Evolutionary conservation across 2,113 vertebrate species (phyloP), one percentile per base, ranked within the genome.

Genomic region (Megatriorchis doriae): DNA sequence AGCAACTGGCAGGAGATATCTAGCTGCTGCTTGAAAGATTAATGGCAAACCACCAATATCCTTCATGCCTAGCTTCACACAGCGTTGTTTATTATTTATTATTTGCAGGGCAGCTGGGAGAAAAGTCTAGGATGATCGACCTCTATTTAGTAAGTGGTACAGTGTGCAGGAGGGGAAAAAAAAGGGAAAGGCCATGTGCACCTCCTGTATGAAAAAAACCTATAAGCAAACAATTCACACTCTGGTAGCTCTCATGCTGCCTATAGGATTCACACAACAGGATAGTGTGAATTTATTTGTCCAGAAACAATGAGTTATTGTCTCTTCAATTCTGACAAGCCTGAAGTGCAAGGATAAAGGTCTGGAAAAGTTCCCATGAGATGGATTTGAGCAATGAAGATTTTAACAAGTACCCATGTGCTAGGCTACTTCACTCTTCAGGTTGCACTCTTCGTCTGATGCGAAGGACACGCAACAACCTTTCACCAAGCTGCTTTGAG

Each of bases 41-140:
- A 93, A 96, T 94, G 74, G 80, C 88, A 96, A 94, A 70, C 53
- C 67, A 94, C 68, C 85, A 75, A 86, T 45, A 95, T 73, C 86
- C 71, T 94, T 94, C 94, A 94, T 86, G 81, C 72, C n/a, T 52
- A 95, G 86, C 72, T 88, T 96, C 90, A 96, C 78, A 79, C n/a
- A 90, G 85, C 52, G 88, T 93, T 94, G 82, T 91, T 96, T 91
- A 75, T 67, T 96, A 52, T 93, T 79, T 89, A 88, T 95, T 93
- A 94, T 97, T 97, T 86, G 89, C 90, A 71, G 55, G 29, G 55
- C 17, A 94, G 48, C 45, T 84, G 36, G 90, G 53, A 81, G 70
- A 91, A 94, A 95, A 94, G 79, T 95, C 74, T 92, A 40, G 67
- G 56, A 13, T 61, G 71, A 90, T 90, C 23, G 10, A 73, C 83